A percentile compares a stretch with the other conserved stretches of the same genome.
Conservation (phyloP, 37 sponge, comb jelly and placozoan genomes). For the Amphimedon queenslandica region DNA sequence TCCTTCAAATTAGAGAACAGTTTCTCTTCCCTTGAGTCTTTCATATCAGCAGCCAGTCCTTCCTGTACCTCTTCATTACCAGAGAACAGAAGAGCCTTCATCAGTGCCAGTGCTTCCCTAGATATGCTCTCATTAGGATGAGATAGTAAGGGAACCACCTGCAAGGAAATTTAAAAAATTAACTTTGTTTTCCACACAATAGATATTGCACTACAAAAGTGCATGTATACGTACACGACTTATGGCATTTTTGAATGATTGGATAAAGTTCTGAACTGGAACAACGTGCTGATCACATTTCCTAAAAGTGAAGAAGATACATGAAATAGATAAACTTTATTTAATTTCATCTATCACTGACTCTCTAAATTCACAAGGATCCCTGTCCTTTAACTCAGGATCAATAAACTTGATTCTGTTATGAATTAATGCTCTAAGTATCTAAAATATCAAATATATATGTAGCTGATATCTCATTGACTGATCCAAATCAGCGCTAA, state of each 20-base stretch:
- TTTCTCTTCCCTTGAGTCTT: conserved; percentile 52
- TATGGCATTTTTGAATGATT: background rate
- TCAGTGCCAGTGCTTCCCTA: conserved; percentile 57
- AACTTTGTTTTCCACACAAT: no score
- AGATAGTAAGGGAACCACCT: conserved; percentile 61
- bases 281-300: background rate
- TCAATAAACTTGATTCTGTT: background rate
- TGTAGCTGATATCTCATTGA: no score
- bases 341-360: background rate
- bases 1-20: conserved; percentile 50
- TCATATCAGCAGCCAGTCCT: conserved; percentile 7
- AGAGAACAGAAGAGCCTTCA: conserved; percentile 48
- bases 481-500: no score
- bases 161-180: background rate
- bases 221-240: background rate
- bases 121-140: conserved; percentile 52
- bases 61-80: conserved; percentile 58
- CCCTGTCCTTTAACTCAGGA: background rate
- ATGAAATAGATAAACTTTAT: background rate
- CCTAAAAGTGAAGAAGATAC: background rate
- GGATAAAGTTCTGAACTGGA: background rate
- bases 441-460: no score
- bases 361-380: background rate
- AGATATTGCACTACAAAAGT: no score
- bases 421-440: background rate